Conservation (phyloP, 2,797 vertebrate species). For the Cyprinodon diabolis region DNA sequence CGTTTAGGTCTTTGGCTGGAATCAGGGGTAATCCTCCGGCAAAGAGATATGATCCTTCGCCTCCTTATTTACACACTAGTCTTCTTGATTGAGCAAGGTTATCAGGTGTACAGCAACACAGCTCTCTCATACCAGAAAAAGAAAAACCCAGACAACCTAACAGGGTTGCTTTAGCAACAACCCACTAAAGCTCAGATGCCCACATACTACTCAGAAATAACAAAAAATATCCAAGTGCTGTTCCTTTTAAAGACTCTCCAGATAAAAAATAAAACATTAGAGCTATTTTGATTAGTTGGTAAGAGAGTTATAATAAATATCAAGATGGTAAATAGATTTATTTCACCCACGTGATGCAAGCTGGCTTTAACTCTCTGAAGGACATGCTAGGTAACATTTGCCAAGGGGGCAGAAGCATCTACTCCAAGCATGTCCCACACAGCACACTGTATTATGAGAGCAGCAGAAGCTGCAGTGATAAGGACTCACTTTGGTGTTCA, state of each 20-base stretch:
- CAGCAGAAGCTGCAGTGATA: slow-evolving; percentile 12
- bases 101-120: no score
- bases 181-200: slow-evolving; percentile 75
- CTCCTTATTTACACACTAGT: no score
- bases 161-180: slow-evolving; percentile 78
- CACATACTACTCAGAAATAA: slow-evolving; percentile 69
- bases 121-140: no score
- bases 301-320: slow-evolving; percentile 65
- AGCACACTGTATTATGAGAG: slow-evolving; percentile 5
- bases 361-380: slow-evolving; percentile 41
- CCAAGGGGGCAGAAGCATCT: slow-evolving; percentile 34
- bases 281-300: slow-evolving; percentile 52
- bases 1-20: no score
- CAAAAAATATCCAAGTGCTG: slow-evolving; percentile 52
- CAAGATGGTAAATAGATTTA: slow-evolving; percentile 48
- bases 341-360: slow-evolving; percentile 42
- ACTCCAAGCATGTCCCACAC: slow-evolving; percentile 20
- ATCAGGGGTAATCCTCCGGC: no score
- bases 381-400: slow-evolving; percentile 37
- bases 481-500: slow-evolving; percentile 25
- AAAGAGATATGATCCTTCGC: no score
- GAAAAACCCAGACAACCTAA: slow-evolving; percentile 35
- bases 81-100: no score
- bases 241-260: slow-evolving; percentile 26
- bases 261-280: slow-evolving; percentile 46